Percentiles rank a stretch among this genome's conserved stretches.
These are phyloP conservation scores for Hydra vulgaris DNA, from an alignment of 30 jellyfish, hydroid and myxozoan species.

Conservation along the genomic window DNA sequence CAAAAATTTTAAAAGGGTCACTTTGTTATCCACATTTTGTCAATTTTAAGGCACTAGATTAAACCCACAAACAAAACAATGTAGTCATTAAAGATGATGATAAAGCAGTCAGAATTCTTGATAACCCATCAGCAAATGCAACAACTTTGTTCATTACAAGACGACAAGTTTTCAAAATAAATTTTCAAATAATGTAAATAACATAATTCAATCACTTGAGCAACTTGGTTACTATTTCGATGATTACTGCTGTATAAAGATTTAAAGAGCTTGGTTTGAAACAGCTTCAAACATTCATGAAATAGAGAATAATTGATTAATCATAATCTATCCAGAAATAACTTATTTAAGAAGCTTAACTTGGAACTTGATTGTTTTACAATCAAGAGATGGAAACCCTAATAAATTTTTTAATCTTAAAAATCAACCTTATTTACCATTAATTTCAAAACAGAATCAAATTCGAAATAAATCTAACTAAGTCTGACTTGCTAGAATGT, in stretches of 20 bases:
- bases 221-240: not conserved
- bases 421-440: not conserved
- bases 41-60: not conserved
- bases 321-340: not conserved
- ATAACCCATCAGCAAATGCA: not conserved
- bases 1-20: not conserved
- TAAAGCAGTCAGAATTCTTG: not conserved
- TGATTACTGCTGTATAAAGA: not conserved
- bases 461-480: not conserved
- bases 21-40: not conserved
- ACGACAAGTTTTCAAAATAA: not conserved
- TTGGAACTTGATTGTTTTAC: not conserved
- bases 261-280: not conserved
- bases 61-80: not conserved
- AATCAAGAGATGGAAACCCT: not conserved
- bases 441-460: not conserved
- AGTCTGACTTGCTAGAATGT: not conserved
- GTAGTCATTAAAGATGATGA: not conserved
- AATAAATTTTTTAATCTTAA: no score
- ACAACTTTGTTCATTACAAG: not conserved
- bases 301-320: not conserved
- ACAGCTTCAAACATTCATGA: not conserved
- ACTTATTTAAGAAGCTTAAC: not conserved
- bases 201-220: not conserved
- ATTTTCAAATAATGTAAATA: not conserved